These are phyloP conservation scores for Nephotettix cincticeps DNA, from an alignment of 1,140 invertebrate genomes.

Conservation along the genomic window DNA sequence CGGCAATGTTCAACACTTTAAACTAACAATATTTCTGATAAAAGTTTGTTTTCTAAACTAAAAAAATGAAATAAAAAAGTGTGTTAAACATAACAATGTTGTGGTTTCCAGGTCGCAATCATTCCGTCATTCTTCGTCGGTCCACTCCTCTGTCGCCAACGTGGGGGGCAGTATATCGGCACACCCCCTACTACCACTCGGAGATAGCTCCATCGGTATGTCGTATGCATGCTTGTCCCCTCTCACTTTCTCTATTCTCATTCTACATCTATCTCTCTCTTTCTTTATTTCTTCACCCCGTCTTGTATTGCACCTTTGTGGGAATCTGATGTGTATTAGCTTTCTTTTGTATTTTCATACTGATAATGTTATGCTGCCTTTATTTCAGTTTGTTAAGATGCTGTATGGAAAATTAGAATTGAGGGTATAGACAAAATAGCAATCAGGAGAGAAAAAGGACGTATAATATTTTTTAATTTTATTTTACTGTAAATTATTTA, in stretches of 20 bases:
- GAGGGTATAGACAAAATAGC: too few species aligned
- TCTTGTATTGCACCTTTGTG: slow-evolving; percentile 14
- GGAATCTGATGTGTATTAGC: slow-evolving; percentile 14
- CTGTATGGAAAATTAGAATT: too few species aligned
- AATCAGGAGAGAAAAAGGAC: too few species aligned
- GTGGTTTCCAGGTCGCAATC: slow-evolving; percentile 80
- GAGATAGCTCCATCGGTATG: slow-evolving; percentile 55
- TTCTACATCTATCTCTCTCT: neutral
- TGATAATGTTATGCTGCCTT: too few species aligned
- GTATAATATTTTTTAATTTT: too few species aligned
- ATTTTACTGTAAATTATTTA: too few species aligned
- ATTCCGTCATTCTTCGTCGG: slow-evolving; percentile 67
- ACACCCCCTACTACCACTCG: slow-evolving; percentile 78
- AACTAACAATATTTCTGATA: too few species aligned
- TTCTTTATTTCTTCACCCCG: slow-evolving; percentile 21
- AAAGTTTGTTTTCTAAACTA: too few species aligned
- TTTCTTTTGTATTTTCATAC: slow-evolving; percentile 23
- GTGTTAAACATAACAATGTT: slow-evolving; percentile 36
- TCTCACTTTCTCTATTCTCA: neutral
- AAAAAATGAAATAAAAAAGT: too few species aligned
- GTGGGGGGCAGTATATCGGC: slow-evolving; percentile 75
- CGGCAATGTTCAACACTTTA: too few species aligned
- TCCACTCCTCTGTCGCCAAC: slow-evolving; percentile 59
- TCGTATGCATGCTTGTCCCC: slow-evolving; percentile 10
- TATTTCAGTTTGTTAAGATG: too few species aligned